These are phyloP conservation scores for Malthinus flaveolus DNA, from an alignment of 2,888 invertebrate genomes.

Conservation along the genomic window DNA sequence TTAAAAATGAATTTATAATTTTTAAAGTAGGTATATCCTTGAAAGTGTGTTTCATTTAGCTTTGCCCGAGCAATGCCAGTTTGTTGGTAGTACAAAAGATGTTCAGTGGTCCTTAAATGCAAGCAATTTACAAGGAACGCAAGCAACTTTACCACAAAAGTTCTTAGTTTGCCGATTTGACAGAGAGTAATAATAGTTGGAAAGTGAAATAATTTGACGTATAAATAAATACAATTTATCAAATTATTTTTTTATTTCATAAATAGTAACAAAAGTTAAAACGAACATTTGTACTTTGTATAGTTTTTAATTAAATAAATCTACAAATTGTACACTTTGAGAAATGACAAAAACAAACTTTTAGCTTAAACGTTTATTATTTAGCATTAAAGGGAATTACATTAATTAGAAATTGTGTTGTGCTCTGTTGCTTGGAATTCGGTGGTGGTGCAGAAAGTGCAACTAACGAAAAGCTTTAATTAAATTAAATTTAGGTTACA, in stretches of 20 bases:
- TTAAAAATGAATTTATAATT: neutral
- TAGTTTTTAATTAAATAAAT: too few relatives aligned
- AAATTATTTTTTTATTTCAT: neutral
- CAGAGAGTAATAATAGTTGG: slow-evolving; percentile 5
- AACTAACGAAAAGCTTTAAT: too few relatives aligned
- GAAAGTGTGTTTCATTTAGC: slow-evolving; percentile 3
- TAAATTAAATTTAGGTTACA: too few relatives aligned
- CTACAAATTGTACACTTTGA: too few relatives aligned
- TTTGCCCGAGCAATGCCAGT: slow-evolving; percentile 2
- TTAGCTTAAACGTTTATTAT: too few relatives aligned
- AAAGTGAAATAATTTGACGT: neutral
- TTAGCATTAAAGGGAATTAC: too few relatives aligned
- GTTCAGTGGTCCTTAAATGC: slow-evolving; percentile 7
- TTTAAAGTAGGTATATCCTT: neutral
- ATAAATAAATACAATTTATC: slow-evolving; percentile 1
- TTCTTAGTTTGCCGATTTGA: slow-evolving; percentile 3
- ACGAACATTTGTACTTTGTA: too few relatives aligned
- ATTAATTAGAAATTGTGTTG: too few relatives aligned
- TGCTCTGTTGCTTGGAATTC: too few relatives aligned
- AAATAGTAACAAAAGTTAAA: neutral
- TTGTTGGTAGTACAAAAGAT: slow-evolving; percentile 6
- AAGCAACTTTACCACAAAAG: slow-evolving; percentile 3
- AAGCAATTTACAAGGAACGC: slow-evolving; percentile 7
- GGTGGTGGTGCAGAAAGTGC: too few relatives aligned
- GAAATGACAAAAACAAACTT: too few relatives aligned